Evolutionary conservation across 2,113 vertebrate genomes (phyloP).

Genomic region (Psephotus haematonotus): DNA sequence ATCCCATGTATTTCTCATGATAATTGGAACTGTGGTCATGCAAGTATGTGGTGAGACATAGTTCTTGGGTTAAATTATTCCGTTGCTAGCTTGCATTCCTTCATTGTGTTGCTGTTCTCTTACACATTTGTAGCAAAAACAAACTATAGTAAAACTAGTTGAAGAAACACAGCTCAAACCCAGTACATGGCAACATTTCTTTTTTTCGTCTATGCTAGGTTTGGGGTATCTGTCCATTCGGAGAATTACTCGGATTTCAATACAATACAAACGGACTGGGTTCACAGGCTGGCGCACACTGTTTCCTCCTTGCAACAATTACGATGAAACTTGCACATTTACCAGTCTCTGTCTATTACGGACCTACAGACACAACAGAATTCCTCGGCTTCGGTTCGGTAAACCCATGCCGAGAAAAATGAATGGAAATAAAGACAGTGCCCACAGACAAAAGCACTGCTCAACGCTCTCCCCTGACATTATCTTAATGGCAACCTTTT

Average conservation of each 20-base stretch:
- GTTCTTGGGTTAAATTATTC: constrained; percentile 1
- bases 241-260: neutral
- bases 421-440: constrained; percentile 20
- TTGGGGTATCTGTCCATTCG: neutral
- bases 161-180: neutral
- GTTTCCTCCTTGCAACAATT: neutral
- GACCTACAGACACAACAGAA: neutral
- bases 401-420: constrained; percentile 13
- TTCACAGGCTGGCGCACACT: neutral
- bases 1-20: neutral
- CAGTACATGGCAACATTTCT: neutral
- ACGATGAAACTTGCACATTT: neutral
- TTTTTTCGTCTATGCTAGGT: neutral
- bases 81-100: neutral
- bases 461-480: constrained; percentile 5
- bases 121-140: neutral
- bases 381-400: neutral
- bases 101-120: neutral
- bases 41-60: neutral
- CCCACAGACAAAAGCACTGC: constrained; percentile 53
- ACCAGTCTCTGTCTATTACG: neutral
- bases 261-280: neutral
- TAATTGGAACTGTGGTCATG: neutral
- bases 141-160: constrained; percentile 30
- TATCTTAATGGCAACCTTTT: constrained; percentile 18